Evolutionary conservation across 2,113 vertebrate genomes (phyloP), one percentile per base, ranked within the genome.

Genomic region (Ifrita kowaldi): DNA sequence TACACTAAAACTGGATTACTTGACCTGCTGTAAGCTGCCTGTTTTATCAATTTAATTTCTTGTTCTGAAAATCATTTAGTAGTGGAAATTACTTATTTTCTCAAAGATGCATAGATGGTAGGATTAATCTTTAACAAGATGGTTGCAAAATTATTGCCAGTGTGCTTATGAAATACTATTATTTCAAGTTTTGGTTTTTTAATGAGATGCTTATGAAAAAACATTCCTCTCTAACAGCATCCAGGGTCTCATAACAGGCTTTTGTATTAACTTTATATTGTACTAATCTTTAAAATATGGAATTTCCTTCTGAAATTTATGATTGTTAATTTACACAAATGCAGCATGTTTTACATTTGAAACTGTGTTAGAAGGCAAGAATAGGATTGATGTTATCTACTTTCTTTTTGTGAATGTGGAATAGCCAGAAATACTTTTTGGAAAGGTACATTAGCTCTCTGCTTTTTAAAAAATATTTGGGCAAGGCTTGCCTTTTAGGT

Each of bases 371-470:
- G 37, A 89, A 95, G 41, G 37, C 57, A 95, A 78, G 49, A 89
- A 57, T 15, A 80, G 12, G n/a, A 87, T 53, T 90, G 59, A 39
- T 70, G 20, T 60, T 76, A 30, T 15, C 8, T 41, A 4, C 11
- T 85, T 63, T 42, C 1, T 47, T 64, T 55, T 76, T 53, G 68
- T 53, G 84, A 67, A 84, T 80, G 21, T 2, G 13, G 9, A 95
- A 50, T 50, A 95, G 59, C 26, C 47, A 74, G 71, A 95, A 97
- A 83, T 65, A 88, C 13, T 93, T 97, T 89, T 56, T 52, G 74
- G 35, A 82, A 69, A 59, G 30, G 44, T 93, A 21, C 17, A 53
- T 92, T 92, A 94, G 10, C 23, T 49, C 64, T 97, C 42, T 95
- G 35, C 6, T 63, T 82, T 94, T 65, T 28, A 84, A 55, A 89